These are phyloP conservation scores for Lophura nycthemera DNA, from an alignment of 2,113 vertebrate species.

Conservation along the genomic window DNA sequence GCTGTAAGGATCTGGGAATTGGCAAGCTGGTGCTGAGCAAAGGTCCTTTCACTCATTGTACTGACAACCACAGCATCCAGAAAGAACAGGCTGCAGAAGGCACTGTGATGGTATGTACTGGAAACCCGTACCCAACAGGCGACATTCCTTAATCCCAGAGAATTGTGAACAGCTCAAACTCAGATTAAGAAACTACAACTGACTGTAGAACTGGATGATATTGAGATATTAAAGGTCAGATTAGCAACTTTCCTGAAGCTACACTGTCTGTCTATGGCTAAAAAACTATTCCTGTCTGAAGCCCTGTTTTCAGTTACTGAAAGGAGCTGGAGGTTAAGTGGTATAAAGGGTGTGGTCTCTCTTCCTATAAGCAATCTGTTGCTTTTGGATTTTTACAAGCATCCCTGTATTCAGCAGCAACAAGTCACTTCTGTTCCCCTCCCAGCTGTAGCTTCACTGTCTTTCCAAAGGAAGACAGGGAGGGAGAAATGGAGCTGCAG, in stretches of 20 bases:
- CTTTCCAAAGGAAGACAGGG: not conserved
- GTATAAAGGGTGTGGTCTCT: not conserved
- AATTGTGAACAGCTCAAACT: not conserved
- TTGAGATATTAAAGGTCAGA: not conserved
- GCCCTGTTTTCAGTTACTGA: not conserved
- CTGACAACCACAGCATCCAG: not conserved
- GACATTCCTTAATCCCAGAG: not conserved
- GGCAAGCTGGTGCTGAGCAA: not conserved
- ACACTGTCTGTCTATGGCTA: not conserved
- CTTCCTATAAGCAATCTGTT: not conserved
- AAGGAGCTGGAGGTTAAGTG: not conserved
- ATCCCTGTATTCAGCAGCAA: not conserved
- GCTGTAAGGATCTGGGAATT: not conserved
- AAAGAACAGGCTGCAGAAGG: not conserved
- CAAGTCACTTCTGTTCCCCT: not conserved
- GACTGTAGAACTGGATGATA: not conserved
- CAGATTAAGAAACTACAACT: not conserved
- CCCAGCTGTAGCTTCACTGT: not conserved
- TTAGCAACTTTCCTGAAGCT: not conserved
- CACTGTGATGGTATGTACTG: not conserved
- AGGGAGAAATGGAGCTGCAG: not conserved
- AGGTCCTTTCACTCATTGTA: not conserved
- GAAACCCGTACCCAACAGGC: not conserved
- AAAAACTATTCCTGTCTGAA: not conserved
- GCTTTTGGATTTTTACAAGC: not conserved